Evolutionary conservation across 2,113 vertebrate species (phyloP).

Genomic region (Spea multiplicata): DNA sequence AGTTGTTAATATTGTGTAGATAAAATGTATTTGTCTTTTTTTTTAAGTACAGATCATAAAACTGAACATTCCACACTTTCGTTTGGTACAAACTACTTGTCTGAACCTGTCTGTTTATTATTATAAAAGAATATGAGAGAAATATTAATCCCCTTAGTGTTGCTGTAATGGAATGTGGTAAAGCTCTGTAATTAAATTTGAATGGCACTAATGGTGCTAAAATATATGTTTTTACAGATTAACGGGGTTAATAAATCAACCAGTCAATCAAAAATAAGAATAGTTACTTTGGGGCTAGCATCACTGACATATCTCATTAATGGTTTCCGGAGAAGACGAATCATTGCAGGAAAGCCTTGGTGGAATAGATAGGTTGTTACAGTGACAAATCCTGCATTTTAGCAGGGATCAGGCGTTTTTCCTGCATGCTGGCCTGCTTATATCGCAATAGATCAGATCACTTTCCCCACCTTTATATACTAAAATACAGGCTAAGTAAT

Average conservation of each 20-base stretch:
- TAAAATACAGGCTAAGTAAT: no score
- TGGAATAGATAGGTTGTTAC: no score
- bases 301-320: no score
- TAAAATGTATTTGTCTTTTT: no score
- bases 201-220: not conserved
- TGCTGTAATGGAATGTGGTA: constrained; percentile 15
- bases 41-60: not conserved
- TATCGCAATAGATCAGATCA: no score
- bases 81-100: not conserved
- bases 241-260: constrained; percentile 30
- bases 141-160: constrained; percentile 13
- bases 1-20: no score
- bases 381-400: no score
- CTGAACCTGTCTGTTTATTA: constrained; percentile 6
- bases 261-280: not conserved
- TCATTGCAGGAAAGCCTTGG: no score
- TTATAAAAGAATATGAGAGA: not conserved
- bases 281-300: not conserved
- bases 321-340: no score
- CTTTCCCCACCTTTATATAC: no score
- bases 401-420: no score
- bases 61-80: not conserved
- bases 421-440: no score
- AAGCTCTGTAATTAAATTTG: constrained; percentile 20
- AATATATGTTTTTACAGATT: constrained; percentile 16